Evolutionary conservation across 1,140 invertebrate genomes (phyloP), one percentile per base, ranked within the genome.

Genomic region (Leptinotarsa undecemlineata): DNA sequence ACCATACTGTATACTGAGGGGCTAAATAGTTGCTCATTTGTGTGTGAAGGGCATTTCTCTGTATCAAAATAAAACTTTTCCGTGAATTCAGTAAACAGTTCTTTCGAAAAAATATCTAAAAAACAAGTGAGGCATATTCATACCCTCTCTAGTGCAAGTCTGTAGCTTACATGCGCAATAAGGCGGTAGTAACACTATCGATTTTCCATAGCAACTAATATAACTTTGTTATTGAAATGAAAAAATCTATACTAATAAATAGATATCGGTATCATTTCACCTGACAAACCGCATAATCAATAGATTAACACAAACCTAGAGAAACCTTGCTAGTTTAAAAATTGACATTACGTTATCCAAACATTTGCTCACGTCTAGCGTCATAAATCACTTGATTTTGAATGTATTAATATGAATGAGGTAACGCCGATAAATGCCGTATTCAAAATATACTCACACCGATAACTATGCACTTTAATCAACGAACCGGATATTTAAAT

Each of bases 171-270:
- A 57, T 57, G 51, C 51, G 51, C 51, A 57, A n/a, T 42, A 42
- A 57, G 51, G 14, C 51, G n/a, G 13, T 57, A 57, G 51, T 57
- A 15, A 2, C 51, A 14, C 51, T 57, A 57, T 57, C 51, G 51
- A 57, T 57, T 57, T 57, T 57, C n/a, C 15, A 57, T 57, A 57
- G 15, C 15, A 19, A 57, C 15, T 57, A 57, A 57, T 57, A 57
- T 57, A 17, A 17, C 51, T 19, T 57, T 57, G 51, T 57, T 57
- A 19, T 17, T 17, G n/a, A 57, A 57, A 15, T 17, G 51, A 57
- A 57, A 15, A 57, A 57, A 57, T 57, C 51, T 57, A 57, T 57
- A 57, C 51, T 57, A 15, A 57, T 57, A 57, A 57, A 57, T 17
- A 19, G 15, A 57, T 57, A 57, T 17, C 51, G n/a, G 51, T 17